phyloP scores from a whole-genome alignment of 2,113 vertebrate genomes.

The Tylochromis polylepis region DNA sequence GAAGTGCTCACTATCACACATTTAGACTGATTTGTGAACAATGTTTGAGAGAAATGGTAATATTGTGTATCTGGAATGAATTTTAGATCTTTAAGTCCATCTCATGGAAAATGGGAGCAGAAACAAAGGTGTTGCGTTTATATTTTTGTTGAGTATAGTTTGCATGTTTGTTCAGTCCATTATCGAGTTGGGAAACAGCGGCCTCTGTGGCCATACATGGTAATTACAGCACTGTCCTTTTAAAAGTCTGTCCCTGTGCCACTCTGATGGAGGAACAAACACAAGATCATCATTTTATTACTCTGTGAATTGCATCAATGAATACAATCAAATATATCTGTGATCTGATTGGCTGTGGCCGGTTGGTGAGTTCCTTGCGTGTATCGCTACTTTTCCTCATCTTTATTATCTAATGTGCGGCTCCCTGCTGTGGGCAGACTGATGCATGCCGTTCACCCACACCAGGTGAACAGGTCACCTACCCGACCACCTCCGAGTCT shows the following conservation, averaged over 20 bases:
- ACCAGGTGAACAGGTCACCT: background rate
- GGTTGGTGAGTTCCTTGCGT: background rate
- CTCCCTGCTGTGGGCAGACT: background rate
- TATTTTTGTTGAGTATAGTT: no score
- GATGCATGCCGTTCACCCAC: background rate
- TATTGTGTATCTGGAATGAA: no score
- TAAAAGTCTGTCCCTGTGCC: background rate
- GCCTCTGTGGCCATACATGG: background rate
- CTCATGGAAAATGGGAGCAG: no score
- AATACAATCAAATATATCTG: background rate
- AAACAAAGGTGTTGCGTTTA: no score
- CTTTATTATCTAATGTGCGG: background rate
- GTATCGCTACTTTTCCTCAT: background rate
- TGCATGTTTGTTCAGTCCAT: background rate
- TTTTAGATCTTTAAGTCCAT: no score
- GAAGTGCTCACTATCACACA: no score
- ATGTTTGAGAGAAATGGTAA: no score
- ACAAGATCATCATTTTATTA: background rate
- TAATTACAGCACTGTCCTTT: background rate
- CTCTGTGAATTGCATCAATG: background rate
- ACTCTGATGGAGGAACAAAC: background rate
- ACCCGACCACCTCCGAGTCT: background rate
- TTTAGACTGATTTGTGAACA: no score
- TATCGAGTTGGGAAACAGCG: background rate
- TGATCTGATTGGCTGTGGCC: background rate